Evolutionary conservation across 1,140 invertebrate genomes (phyloP), one percentile per base, ranked within the genome.

Genomic region (Drosophila tristis): DNA sequence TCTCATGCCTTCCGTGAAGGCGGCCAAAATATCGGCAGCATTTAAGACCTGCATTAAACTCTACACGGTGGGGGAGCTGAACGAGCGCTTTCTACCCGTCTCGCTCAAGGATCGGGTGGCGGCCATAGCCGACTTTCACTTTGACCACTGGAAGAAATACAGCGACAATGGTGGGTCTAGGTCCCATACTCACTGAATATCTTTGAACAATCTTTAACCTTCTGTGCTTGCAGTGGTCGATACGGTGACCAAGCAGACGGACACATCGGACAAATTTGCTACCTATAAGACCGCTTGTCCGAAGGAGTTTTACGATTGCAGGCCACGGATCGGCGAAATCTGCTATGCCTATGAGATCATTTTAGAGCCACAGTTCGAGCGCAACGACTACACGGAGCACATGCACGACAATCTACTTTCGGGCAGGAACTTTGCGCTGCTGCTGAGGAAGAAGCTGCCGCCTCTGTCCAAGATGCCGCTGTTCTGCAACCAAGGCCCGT

Each of bases 11-110:
- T 94, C 81, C n/a, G 92, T 94, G 51, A 94, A 94, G 66, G 70
- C 92, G 8, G 97, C 98, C 0, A 98, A 98, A 93, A 94, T 95
- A 73, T 95, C 96, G 2, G 97, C 95, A 0, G 97, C 97, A 0
- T 93, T 98, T 23, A 94, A 96, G 68, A 94, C 94, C 1, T 98
- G 97, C 89, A 94, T 94, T 63, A 87, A 93, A 74, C 92, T 99
- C 73, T 95, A 98, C 86, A 31, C 94, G 53, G 74, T 92, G 13
- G 95, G 95, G 1, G 98, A 99, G 93, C 92, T 99, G 1, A 94
- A 95, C 92, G 93, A 98, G 79, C 86, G 95, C 84, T 93, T 99
- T 42, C 90, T 96, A 45, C 97, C 97, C 4, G 92, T 93, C 66
- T 95, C 95, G 20, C 95, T 94, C 89, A 95, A 94, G 7, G 92